Evolutionary conservation across 2,797 vertebrate species (phyloP).

Genomic region (Enteromius treurensis): DNA sequence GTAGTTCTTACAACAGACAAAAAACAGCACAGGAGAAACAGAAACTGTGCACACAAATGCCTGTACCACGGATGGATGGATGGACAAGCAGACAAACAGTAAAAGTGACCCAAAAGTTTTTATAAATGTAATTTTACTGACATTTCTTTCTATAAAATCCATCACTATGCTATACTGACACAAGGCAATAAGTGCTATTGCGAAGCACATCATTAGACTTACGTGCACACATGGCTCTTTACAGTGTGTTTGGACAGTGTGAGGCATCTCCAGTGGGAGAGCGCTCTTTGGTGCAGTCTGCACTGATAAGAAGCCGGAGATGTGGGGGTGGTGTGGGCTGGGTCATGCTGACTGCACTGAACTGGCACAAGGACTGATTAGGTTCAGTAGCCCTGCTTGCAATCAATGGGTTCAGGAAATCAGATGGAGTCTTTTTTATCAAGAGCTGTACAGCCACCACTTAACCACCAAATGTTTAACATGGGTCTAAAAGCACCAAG

Average conservation of each 20-base stretch:
- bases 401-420: slow-evolving; percentile 56
- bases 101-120: neutral
- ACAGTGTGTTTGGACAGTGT: slow-evolving; percentile 8
- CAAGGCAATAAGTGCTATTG: neutral
- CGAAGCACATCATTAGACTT: neutral
- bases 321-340: slow-evolving; percentile 15
- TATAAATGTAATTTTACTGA: neutral
- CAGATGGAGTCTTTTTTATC: slow-evolving; percentile 49
- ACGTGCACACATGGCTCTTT: slow-evolving; percentile 4
- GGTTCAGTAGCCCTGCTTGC: slow-evolving; percentile 34
- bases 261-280: slow-evolving; percentile 4
- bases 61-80: neutral
- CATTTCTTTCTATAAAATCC: neutral
- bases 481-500: slow-evolving; percentile 15
- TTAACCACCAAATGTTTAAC: slow-evolving; percentile 24
- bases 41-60: neutral
- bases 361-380: slow-evolving; percentile 46
- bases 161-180: neutral
- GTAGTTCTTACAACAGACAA: slow-evolving; percentile 12
- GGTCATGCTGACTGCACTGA: slow-evolving; percentile 21
- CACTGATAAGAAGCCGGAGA: slow-evolving; percentile 18
- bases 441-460: slow-evolving; percentile 27
- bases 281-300: slow-evolving; percentile 17
- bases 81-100: neutral
- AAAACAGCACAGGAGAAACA: neutral